Percentiles rank a stretch among this genome's conserved stretches.
These are phyloP conservation scores for Rhabdomys dilectus DNA, from an alignment of 2,113 vertebrate species.

Conservation along the genomic window DNA sequence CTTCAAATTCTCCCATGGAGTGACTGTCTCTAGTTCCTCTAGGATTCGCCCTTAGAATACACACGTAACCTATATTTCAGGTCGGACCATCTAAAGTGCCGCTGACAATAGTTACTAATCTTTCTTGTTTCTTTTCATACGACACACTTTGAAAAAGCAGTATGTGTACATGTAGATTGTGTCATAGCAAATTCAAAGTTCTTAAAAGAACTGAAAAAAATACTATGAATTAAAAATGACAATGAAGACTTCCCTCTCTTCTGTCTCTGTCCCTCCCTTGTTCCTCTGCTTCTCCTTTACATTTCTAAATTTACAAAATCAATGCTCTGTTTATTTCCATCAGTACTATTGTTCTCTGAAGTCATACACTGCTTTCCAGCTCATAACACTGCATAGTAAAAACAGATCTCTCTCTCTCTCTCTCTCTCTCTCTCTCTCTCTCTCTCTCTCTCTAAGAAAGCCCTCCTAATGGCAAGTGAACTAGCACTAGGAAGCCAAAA, in stretches of 20 bases:
- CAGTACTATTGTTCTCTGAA: neutral
- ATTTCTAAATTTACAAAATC: neutral
- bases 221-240: neutral
- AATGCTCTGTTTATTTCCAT: conserved; percentile 24
- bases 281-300: neutral
- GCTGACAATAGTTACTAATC: neutral
- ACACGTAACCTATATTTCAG: neutral
- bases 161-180: neutral
- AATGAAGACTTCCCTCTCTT: neutral
- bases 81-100: neutral
- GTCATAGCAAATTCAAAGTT: neutral
- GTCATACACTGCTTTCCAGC: neutral
- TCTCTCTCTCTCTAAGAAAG: neutral
- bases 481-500: conserved; percentile 13
- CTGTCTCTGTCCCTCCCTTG: too few relatives aligned
- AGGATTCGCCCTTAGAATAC: neutral
- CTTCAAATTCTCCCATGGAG: neutral
- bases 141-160: neutral
- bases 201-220: neutral
- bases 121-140: neutral
- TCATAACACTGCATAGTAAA: neutral
- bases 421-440: too few relatives aligned
- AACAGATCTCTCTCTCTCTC: neutral
- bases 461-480: conserved; percentile 7
- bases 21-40: neutral